Base-by-base conservation (phyloP, 2,888 invertebrate species). In the Cheilosia pagana region DNA sequence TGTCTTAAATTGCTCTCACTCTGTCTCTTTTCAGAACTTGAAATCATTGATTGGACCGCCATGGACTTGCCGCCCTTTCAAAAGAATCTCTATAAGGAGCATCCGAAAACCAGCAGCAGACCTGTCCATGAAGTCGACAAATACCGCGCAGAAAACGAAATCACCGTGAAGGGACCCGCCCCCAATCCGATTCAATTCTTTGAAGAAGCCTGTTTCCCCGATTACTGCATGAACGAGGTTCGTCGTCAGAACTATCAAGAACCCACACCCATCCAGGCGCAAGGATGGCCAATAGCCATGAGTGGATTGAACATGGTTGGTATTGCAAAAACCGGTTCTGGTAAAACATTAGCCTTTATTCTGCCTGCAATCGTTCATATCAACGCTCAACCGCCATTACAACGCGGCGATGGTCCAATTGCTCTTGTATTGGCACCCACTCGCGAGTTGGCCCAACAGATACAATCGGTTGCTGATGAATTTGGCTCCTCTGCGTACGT, bases 331-430 rank as follows among this genome's bases (percentile, higher is more conserved):
- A 96, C 96, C 41, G 96, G 96, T 8, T 95, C 95, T n/a, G 96
- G 96, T 60, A 96, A 96, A 89, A 96, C 96, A 3, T 92, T 96
- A 19, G 95, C 95, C 88, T 97, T 96, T 90, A 95, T 95, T 86
- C 90, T 96, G 74, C 98, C 97, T 86, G 96, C 96, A 23, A 95
- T 97, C 89, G 95, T 97, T 55, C 98, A 98, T 90, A 97, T 97
- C 71, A 96, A 95, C 88, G 95, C 96, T 88, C 97, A 97, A 90
- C 95, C 94, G 55, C 94, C 95, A 3, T 92, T 97, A 43, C 93
- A 94, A 86, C 93, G 95, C 43, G 95, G 96, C 1, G 97, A 97
- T 91, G 97, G 97, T 0, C 97, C 98, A 0, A 95, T 97, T 89
- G 96, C 95, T 12, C 81, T 97, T 7, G 95, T 97, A 0, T 92